Conservation (phyloP, 2,113 vertebrate genomes). For the Callaeas wilsoni region DNA sequence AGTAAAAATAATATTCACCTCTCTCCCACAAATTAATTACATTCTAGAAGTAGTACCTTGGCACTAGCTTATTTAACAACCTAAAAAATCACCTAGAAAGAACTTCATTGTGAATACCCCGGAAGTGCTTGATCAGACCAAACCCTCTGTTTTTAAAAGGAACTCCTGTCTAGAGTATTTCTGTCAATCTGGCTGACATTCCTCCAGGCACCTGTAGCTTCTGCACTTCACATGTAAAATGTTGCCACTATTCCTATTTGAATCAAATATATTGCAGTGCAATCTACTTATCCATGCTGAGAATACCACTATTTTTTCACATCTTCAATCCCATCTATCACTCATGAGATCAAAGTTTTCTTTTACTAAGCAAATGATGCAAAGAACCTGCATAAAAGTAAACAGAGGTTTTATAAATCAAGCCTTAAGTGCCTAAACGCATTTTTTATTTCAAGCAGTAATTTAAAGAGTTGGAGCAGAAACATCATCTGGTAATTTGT, state of each 20-base stretch:
- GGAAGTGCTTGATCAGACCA: neutral
- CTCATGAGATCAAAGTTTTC: neutral
- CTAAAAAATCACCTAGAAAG: neutral
- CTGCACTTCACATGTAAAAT: neutral
- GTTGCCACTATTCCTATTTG: neutral
- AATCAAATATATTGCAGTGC: neutral
- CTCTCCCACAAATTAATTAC: neutral
- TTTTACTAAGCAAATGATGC: neutral
- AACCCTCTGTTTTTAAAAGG: neutral
- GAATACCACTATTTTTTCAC: neutral
- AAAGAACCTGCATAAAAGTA: neutral
- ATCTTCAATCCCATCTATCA: neutral
- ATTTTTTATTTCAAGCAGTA: neutral
- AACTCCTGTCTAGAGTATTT: neutral
- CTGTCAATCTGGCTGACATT: neutral
- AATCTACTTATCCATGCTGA: neutral
- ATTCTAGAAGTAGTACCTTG: neutral
- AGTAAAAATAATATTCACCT: neutral
- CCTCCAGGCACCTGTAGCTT: neutral
- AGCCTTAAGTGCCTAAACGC: neutral
- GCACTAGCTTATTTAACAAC: neutral
- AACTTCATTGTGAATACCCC: neutral
- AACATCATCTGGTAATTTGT: neutral
- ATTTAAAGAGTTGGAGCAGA: neutral
- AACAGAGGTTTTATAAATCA: neutral